Percentiles rank a stretch among this genome's conserved stretches.
Conservation (phyloP, 2,888 invertebrate species). For the Parapristionchus giblindavisi region DNA sequence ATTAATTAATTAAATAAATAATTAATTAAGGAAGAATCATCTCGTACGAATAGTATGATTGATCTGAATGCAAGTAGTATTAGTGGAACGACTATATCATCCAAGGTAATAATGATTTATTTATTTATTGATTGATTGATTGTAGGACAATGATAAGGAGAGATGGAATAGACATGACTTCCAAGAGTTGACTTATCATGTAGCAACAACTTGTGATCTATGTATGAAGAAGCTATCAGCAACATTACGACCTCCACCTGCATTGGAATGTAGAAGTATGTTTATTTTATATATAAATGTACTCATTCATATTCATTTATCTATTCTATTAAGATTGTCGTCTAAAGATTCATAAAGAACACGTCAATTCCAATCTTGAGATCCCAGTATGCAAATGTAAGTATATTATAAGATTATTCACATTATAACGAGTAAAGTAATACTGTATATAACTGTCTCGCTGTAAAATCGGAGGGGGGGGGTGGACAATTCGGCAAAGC, state of each 20-base stretch:
- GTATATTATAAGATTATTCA: slow-evolving; percentile 35
- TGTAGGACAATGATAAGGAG: neutral
- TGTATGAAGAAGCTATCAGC: slow-evolving; percentile 93
- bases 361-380: slow-evolving; percentile 77
- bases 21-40: slow-evolving; percentile 1
- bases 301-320: neutral
- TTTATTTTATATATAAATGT: too few species aligned
- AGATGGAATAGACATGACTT: slow-evolving; percentile 81
- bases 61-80: slow-evolving; percentile 16
- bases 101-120: neutral
- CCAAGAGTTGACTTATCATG: slow-evolving; percentile 93
- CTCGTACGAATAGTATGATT: neutral
- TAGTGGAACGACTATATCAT: neutral
- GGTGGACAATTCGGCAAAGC: too few species aligned
- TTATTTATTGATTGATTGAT: neutral
- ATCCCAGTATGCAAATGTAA: slow-evolving; percentile 55
- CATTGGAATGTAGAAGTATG: slow-evolving; percentile 91
- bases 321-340: slow-evolving; percentile 45
- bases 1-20: neutral
- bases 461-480: too few species aligned
- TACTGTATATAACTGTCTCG: too few species aligned
- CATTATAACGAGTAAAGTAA: too few species aligned
- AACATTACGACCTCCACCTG: slow-evolving; percentile 95
- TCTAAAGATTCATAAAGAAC: slow-evolving; percentile 86
- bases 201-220: slow-evolving; percentile 96